Evolutionary conservation across 2,888 invertebrate genomes (phyloP), one percentile per base, ranked within the genome.

Genomic region (Ganaspis brasiliensis): DNA sequence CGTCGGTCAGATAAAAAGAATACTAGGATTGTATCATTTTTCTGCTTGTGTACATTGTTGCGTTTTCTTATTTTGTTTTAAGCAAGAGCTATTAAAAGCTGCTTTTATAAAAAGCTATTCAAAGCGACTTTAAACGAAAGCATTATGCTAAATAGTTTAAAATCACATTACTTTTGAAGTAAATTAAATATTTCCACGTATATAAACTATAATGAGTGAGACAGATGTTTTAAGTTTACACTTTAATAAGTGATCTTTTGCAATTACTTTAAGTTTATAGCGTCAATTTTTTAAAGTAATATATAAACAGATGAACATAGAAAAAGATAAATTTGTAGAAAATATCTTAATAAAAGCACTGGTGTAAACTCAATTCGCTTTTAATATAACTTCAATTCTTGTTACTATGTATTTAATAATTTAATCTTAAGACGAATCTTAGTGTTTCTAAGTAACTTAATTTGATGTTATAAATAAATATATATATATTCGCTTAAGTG

Each of bases 231-330:
- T n/a, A n/a, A n/a, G n/a, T 52, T 52, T 19, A 9, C 16, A 52
- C 16, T 19, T 52, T 16, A 19, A 52, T 52, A 19, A n/a, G n/a
- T 19, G 52, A 9, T 52, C 19, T 52, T 19, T 9, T 19, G 16
- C 16, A 19, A 52, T n/a, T 19, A 19, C 19, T 52, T 52, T 52
- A 52, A 52, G 16, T 19, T 52, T 52, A 49, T 49, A 52, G 19
- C 19, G 9, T 52, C 52, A 19, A 52, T 16, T 52, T 16, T 52
- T 52, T 16, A 52, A 52, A 52, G 52, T 52, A 52, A 52, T 52
- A 52, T 52, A 52, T 52, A 52, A 52, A 19, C 19, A 52, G 52
- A 52, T 16, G 52, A 52, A 52, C 16, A 52, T 52, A 49, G 52
- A 19, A 19, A 12, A 10, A 35, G 35, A n/a, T n/a, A 52, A 52